phyloP scores from a whole-genome alignment of 2,113 vertebrate genomes.

The Leptosomus discolor region DNA sequence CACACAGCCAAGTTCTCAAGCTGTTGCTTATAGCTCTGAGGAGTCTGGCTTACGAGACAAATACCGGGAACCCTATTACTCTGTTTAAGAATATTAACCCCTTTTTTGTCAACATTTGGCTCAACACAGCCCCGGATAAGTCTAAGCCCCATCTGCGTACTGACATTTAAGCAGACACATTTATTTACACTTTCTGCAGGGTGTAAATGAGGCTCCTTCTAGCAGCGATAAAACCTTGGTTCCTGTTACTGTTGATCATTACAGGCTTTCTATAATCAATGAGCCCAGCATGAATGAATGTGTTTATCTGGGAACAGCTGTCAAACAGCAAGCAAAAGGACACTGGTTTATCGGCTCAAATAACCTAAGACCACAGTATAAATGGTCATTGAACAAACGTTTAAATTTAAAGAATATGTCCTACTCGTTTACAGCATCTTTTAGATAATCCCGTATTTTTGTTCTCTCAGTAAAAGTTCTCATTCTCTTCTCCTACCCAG shows the following conservation, averaged over 20 bases:
- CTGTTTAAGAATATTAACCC: slow-evolving; percentile 23
- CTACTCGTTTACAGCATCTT: not conserved
- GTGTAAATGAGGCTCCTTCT: not conserved
- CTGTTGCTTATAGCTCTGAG: not conserved
- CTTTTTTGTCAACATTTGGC: not conserved
- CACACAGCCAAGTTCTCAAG: slow-evolving; percentile 2
- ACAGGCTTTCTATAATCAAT: not conserved
- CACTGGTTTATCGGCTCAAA: not conserved
- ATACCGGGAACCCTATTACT: not conserved
- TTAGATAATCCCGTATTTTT: not conserved
- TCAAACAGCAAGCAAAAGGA: not conserved
- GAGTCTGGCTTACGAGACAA: not conserved
- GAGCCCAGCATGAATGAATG: not conserved
- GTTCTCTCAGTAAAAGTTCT: not conserved
- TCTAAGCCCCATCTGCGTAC: not conserved
- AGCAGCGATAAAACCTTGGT: not conserved
- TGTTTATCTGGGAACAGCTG: not conserved
- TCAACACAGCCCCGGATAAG: not conserved
- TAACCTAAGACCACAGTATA: not conserved
- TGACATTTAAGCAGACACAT: not conserved
- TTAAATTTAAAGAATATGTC: not conserved
- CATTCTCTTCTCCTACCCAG: not conserved
- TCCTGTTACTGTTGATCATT: not conserved
- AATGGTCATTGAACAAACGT: not conserved
- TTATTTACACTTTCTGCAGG: not conserved